Evolutionary conservation across 1,140 invertebrate genomes (phyloP).

Genomic region (Solen grandis): DNA sequence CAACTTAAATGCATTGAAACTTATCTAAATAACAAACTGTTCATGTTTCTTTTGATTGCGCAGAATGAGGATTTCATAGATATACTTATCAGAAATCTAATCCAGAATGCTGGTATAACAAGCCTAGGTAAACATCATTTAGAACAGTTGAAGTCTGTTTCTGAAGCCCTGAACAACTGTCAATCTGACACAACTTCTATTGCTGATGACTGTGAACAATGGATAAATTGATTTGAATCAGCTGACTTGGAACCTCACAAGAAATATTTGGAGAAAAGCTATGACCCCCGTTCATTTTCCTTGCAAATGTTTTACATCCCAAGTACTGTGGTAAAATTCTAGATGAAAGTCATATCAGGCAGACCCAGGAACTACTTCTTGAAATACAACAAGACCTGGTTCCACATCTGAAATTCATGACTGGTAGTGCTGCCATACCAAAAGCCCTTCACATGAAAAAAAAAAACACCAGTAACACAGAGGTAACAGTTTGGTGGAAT

Average conservation of each 20-base stretch:
- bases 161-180: not conserved
- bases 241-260: not conserved
- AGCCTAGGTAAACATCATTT: not conserved
- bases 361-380: slow-evolving; percentile 2
- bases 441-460: not conserved
- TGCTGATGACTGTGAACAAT: slow-evolving; percentile 3
- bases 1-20: slow-evolving; percentile 3
- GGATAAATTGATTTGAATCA: not conserved
- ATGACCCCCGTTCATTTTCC: slow-evolving; percentile 15
- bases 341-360: not conserved
- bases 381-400: not conserved
- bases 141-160: not conserved
- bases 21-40: slow-evolving; percentile 3
- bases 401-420: slow-evolving; percentile 12
- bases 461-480: not conserved
- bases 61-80: slow-evolving; percentile 10
- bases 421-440: not conserved
- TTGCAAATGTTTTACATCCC: slow-evolving; percentile 13
- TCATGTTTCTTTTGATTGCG: slow-evolving; percentile 9
- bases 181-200: not conserved
- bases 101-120: slow-evolving; percentile 8
- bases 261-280: not conserved
- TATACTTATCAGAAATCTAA: not conserved
- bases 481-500: slow-evolving; percentile 1
- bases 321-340: slow-evolving; percentile 2